Evolutionary conservation across 2,797 vertebrate genomes (phyloP), one percentile per base, ranked within the genome.

Genomic region (Crenichthys baileyi): DNA sequence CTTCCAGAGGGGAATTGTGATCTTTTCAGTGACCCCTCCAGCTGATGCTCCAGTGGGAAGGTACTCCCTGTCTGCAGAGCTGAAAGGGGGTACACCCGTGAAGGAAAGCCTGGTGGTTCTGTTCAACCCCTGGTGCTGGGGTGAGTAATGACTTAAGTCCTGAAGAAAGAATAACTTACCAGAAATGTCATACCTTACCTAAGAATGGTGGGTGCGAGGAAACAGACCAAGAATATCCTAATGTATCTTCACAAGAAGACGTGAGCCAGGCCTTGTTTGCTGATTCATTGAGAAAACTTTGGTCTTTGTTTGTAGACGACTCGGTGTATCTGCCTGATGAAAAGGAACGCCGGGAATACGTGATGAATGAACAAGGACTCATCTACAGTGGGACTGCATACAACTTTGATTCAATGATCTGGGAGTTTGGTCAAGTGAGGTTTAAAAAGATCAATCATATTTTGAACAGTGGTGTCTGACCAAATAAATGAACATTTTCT

Each of bases 51-150:
- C 61, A 11, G 31, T 65, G 61, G 61, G 61, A 31, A 65, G 20
- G 20, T 65, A 65, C 31, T 36, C 61, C 29, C 18, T 65, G 31
- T 20, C 18, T 18, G 20, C 15, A 39, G 61, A 20, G 31, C 29
- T 39, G 7, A 31, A 29, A 7, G 39, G 18, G 3, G 18, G 16
- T 18, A 0, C 7, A 8, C 31, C 61, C 3, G 61, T 39, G 31
- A 65, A 65, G 61, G 61, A 65, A 39, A 65, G 31, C 61, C 61
- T 65, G 31, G 61, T 65, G 61, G 61, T 65, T 31, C 61, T 65
- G 18, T 65, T 39, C 61, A 65, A 65, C 31, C 61, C 61, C 31
- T 65, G 61, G 61, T 65, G 61, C 36, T 16, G 16, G 31, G 36
- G 61, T 65, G 61, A 65, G 61, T 65, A 39, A 5, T 61, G 15